A percentile compares a stretch with the other conserved stretches of the same genome.
Evolutionary conservation across 2,888 invertebrate genomes (phyloP).

Genomic region (Gonocerus acuteangulatus): DNA sequence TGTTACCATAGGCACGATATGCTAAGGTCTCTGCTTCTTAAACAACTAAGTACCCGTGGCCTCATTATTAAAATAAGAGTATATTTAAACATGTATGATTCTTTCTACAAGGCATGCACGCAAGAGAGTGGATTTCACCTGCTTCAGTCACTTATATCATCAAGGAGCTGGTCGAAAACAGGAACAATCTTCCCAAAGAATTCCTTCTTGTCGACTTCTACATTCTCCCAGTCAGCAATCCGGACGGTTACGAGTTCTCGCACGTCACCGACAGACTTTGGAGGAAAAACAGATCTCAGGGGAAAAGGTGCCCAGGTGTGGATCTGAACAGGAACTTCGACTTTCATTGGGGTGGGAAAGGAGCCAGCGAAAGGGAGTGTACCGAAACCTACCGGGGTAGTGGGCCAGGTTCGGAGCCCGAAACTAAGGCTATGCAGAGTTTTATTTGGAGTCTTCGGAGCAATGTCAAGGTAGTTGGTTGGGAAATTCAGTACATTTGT

Average conservation of each 20-base stretch:
- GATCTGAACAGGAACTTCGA: slow-evolving; percentile 83
- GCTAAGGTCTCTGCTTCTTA: no score
- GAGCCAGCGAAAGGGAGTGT: slow-evolving; percentile 48
- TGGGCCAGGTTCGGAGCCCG: slow-evolving; percentile 46
- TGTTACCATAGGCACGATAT: no score
- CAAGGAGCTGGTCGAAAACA: slow-evolving; percentile 59
- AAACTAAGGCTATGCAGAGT: slow-evolving; percentile 43
- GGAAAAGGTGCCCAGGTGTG: slow-evolving; percentile 55
- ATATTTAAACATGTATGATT: no score
- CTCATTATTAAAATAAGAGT: no score
- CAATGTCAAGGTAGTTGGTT: slow-evolving; percentile 44
- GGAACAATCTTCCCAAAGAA: slow-evolving; percentile 59
- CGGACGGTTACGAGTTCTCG: slow-evolving; percentile 80
- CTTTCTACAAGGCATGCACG: slow-evolving; percentile 59
- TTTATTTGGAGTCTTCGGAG: slow-evolving; percentile 41
- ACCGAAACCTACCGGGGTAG: slow-evolving; percentile 45
- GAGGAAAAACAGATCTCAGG: slow-evolving; percentile 44
- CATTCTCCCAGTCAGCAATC: slow-evolving; percentile 47
- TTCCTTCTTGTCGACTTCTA: slow-evolving; percentile 52
- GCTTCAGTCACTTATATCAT: slow-evolving; percentile 68
- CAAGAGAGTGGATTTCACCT: slow-evolving; percentile 81
- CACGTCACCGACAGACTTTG: slow-evolving; percentile 63
- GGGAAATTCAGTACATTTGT: no score
- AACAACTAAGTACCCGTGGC: no score
- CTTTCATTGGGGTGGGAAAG: slow-evolving; percentile 43